phyloP scores from a whole-genome alignment of 1,140 invertebrate species.

The Aphaenogaster rudis region DNA sequence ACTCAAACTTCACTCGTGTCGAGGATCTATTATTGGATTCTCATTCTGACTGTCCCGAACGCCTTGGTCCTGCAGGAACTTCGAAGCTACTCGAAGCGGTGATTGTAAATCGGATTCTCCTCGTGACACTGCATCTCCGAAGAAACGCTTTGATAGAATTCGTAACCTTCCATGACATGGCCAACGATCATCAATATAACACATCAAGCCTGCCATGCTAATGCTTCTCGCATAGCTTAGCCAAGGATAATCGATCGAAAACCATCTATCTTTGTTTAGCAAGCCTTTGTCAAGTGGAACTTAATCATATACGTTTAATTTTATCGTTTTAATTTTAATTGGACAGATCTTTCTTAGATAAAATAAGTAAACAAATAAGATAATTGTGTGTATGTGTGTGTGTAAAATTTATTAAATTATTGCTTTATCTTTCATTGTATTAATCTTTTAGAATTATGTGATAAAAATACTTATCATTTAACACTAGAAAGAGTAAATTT shows the following conservation, averaged over 20 bases:
- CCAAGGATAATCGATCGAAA: background rate
- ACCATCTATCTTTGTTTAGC: background rate
- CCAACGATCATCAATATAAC: conserved; percentile 36
- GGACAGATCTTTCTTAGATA: background rate
- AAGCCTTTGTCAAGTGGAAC: background rate
- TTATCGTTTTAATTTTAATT: background rate
- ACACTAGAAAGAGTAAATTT: background rate
- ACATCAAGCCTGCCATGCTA: background rate
- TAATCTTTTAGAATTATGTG: background rate
- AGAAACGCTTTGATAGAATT: conserved; percentile 56
- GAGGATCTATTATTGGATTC: conserved; percentile 61
- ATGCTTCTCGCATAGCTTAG: background rate
- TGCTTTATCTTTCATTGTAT: too few relatives aligned
- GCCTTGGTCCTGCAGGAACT: conserved; percentile 49
- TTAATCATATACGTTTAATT: background rate
- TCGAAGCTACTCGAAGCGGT: conserved; percentile 54
- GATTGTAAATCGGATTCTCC: conserved; percentile 62
- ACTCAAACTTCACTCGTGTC: conserved; percentile 60
- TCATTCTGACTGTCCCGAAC: conserved; percentile 54
- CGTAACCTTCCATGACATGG: background rate
- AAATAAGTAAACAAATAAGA: conserved; percentile 1
- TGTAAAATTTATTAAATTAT: background rate
- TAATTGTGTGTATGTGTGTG: too few relatives aligned
- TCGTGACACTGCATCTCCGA: conserved; percentile 43
- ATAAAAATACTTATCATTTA: conserved; percentile 5